These are phyloP conservation scores for Bimastos eiseni DNA, from an alignment of 2,888 invertebrate genomes.

Conservation along the genomic window DNA sequence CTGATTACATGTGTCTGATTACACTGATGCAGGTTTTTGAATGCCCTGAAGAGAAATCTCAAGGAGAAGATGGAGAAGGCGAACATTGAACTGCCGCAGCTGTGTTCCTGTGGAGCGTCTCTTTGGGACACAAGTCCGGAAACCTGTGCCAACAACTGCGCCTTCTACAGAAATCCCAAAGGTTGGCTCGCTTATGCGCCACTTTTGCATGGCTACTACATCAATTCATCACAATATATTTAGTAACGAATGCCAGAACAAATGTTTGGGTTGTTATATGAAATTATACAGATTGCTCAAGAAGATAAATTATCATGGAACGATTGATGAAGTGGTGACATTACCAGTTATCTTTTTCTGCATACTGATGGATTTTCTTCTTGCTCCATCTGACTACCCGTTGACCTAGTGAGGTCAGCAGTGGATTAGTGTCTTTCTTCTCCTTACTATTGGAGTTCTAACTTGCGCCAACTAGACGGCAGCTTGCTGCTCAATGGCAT, in stretches of 20 bases:
- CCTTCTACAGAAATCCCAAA: slow-evolving; percentile 60
- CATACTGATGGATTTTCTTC: too few species aligned
- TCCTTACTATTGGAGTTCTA: too few species aligned
- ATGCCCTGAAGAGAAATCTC: slow-evolving; percentile 53
- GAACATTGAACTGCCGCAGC: slow-evolving; percentile 53
- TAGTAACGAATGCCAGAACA: not conserved
- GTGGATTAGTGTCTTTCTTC: too few species aligned
- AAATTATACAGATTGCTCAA: not conserved
- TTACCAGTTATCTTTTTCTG: too few species aligned
- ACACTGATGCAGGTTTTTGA: slow-evolving; percentile 50
- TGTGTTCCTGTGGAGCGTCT: slow-evolving; percentile 57
- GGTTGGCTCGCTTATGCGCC: slow-evolving; percentile 39
- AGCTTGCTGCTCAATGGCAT: too few species aligned
- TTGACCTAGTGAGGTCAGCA: too few species aligned
- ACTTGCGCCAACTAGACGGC: too few species aligned
- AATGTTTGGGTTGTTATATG: not conserved
- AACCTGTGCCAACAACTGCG: slow-evolving; percentile 61
- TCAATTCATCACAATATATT: not conserved
- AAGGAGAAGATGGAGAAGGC: slow-evolving; percentile 51
- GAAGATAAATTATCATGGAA: too few species aligned
- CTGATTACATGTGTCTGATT: slow-evolving; percentile 17
- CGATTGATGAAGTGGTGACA: too few species aligned
- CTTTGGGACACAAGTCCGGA: slow-evolving; percentile 60
- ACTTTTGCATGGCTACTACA: not conserved
- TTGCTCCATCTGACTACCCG: too few species aligned